A percentile compares a stretch with the other conserved stretches of the same genome.
These are phyloP conservation scores for Actinopyga echinites DNA, from an alignment of 53 echinoderm and acorn worm genomes.

Conservation along the genomic window DNA sequence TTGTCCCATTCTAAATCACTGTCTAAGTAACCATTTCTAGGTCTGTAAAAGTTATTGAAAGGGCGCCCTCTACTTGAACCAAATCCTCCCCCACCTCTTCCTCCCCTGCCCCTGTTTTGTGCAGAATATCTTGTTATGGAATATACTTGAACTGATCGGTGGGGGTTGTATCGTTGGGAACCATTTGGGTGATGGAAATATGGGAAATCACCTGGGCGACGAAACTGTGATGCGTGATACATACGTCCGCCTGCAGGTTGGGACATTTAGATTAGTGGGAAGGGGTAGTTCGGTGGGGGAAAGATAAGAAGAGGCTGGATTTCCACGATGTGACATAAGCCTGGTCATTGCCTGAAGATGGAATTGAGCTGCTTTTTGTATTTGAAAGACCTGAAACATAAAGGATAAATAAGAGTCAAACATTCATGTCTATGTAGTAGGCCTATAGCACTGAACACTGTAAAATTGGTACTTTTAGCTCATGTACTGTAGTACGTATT, in stretches of 20 bases:
- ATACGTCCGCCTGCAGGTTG: constrained; percentile 87
- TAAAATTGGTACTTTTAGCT: too few species aligned
- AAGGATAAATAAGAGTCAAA: neutral
- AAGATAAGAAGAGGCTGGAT: constrained; percentile 7
- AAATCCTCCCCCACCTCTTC: constrained; percentile 14
- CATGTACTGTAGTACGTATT: too few species aligned
- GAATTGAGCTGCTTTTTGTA: constrained; percentile 20
- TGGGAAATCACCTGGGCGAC: constrained; percentile 66
- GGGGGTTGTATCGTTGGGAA: constrained; percentile 44
- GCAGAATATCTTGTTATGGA: constrained; percentile 38
- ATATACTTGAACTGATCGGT: constrained; percentile 36
- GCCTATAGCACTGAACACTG: too few species aligned
- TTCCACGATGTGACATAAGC: neutral
- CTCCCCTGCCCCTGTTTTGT: constrained; percentile 44
- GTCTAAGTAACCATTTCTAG: constrained; percentile 49
- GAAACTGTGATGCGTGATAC: constrained; percentile 68
- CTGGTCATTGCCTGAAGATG: constrained; percentile 48
- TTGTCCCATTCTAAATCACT: constrained; percentile 97
- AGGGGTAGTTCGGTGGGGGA: constrained; percentile 1
- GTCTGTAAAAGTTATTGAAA: constrained; percentile 56
- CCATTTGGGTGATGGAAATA: constrained; percentile 54
- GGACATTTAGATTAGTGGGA: constrained; percentile 64
- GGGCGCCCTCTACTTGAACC: constrained; percentile 41
- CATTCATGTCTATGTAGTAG: too few species aligned
- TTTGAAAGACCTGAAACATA: constrained; percentile 41